A percentile compares a stretch with the other conserved stretches of the same genome.
phyloP scores from a whole-genome alignment of 2,113 vertebrate species.

The Sceloporus tristichus region DNA sequence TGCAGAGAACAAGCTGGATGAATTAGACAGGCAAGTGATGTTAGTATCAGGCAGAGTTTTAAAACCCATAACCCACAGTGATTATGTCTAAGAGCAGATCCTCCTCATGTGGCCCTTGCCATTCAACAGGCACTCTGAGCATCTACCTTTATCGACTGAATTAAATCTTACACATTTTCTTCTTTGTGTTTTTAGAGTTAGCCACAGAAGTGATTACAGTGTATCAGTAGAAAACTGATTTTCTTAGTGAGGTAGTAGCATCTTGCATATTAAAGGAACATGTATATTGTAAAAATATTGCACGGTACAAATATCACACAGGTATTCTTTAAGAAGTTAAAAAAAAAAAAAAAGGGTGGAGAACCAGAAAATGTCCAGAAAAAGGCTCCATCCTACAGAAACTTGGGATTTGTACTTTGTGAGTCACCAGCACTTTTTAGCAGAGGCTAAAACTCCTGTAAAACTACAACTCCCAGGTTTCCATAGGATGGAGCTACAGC shows the following conservation, averaged over 20 bases:
- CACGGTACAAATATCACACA: neutral
- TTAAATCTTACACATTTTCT: neutral
- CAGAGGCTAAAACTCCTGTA: too few species aligned
- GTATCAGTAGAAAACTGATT: neutral
- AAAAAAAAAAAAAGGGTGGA: conserved; percentile 32
- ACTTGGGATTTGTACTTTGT: too few species aligned
- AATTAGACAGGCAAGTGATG: too few species aligned
- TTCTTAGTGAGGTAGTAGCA: neutral
- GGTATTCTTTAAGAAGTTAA: neutral
- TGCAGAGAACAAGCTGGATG: too few species aligned
- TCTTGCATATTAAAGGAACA: neutral
- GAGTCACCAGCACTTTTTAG: too few species aligned
- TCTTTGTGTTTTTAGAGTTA: neutral
- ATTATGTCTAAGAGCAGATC: neutral
- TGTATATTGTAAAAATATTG: too few species aligned
- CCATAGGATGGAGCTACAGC: too few species aligned
- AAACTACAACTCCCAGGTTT: too few species aligned
- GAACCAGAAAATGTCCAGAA: conserved; percentile 36
- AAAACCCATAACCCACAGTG: neutral
- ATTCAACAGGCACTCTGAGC: neutral
- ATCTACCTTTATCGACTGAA: neutral
- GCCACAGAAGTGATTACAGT: neutral
- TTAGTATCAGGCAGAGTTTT: neutral
- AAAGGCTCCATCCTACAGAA: too few species aligned
- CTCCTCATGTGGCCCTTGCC: too few species aligned